Conservation (phyloP, 2,888 invertebrate species). For the Leptinotarsa peninsularis region DNA sequence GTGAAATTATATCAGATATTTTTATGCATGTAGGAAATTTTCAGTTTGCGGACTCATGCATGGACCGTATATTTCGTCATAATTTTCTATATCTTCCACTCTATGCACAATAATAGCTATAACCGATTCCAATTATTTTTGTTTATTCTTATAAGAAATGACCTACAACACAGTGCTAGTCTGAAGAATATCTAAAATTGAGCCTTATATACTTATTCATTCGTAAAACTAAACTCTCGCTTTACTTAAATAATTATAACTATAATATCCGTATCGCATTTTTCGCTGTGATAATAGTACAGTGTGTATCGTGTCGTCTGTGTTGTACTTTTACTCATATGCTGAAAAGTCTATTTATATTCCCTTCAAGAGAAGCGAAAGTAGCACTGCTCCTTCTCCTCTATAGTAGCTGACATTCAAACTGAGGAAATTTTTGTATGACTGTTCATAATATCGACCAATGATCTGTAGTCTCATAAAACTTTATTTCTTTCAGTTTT, state of each 20-base stretch:
- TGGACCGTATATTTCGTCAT: slow-evolving; percentile 42
- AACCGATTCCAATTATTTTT: slow-evolving; percentile 19
- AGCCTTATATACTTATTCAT: slow-evolving; percentile 56
- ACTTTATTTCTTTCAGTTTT: no score
- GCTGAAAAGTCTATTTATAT: slow-evolving; percentile 10
- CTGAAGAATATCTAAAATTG: slow-evolving; percentile 54
- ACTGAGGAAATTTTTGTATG: no score
- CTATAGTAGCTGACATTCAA: no score
- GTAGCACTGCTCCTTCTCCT: no score
- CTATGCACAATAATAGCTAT: slow-evolving; percentile 48
- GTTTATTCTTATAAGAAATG: slow-evolving; percentile 3
- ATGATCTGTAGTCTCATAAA: no score
- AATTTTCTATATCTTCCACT: slow-evolving; percentile 48
- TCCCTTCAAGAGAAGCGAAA: neutral
- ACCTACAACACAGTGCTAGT: slow-evolving; percentile 45
- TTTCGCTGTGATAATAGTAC: slow-evolving; percentile 67
- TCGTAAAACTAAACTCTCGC: slow-evolving; percentile 54
- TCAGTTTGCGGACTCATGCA: slow-evolving; percentile 47
- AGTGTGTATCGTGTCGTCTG: slow-evolving; percentile 64
- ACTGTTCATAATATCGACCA: no score
- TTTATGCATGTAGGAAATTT: slow-evolving; percentile 62
- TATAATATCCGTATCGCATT: slow-evolving; percentile 57
- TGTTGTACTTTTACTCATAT: slow-evolving; percentile 59
- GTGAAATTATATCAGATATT: slow-evolving; percentile 64
- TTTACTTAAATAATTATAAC: slow-evolving; percentile 55